Conservation (phyloP, 2,113 vertebrate genomes). For the Antigone vipio region DNA sequence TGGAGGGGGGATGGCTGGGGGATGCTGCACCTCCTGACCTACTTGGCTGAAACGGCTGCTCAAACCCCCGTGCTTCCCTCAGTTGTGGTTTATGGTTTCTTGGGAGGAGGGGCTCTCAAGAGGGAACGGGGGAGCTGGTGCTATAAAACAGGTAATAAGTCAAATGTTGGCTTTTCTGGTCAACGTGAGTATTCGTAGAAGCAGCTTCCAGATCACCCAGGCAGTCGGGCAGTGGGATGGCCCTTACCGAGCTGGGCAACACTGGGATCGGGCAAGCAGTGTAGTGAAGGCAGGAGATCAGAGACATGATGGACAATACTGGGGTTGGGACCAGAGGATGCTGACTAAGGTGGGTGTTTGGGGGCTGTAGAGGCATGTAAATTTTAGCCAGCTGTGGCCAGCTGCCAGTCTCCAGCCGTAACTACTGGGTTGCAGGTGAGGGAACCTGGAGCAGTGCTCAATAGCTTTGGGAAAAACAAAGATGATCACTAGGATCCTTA, state of each 20-base stretch:
- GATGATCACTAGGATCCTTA: neutral
- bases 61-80: neutral
- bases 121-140: neutral
- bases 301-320: neutral
- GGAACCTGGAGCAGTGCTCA: neutral
- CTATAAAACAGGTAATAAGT: neutral
- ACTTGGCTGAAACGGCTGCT: neutral
- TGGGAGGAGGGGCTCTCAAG: neutral
- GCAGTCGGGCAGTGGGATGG: neutral
- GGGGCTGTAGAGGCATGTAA: neutral
- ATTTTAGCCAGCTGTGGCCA: neutral
- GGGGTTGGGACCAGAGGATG: neutral
- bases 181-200: accelerated
- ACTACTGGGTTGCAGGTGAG: neutral
- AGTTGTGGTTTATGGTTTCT: neutral
- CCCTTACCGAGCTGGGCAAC: neutral
- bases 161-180: neutral
- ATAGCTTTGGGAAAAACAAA: neutral
- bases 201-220: neutral
- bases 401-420: neutral
- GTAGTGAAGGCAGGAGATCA: neutral
- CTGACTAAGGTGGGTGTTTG: neutral
- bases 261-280: accelerated
- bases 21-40: neutral
- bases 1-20: neutral